These are phyloP conservation scores for Ooceraea biroi DNA, from an alignment of 1,140 invertebrate genomes.

Conservation along the genomic window DNA sequence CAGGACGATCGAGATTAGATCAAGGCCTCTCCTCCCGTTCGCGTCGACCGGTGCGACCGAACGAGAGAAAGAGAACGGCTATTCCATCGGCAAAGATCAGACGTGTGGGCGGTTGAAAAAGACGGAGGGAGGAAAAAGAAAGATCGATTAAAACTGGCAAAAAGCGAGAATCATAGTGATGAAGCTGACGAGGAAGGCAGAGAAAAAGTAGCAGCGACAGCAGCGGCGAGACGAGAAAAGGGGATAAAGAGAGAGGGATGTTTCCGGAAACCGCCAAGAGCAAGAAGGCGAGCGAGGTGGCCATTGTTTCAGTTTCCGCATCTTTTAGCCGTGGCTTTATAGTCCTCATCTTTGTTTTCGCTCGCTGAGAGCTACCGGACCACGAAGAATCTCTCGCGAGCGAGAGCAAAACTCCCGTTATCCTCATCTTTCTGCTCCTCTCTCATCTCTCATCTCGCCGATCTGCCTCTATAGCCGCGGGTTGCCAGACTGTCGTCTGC, in stretches of 20 bases:
- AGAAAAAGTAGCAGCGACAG: constrained; percentile 3
- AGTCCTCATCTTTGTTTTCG: constrained; percentile 51
- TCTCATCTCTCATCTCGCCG: constrained; percentile 26
- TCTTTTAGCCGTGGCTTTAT: constrained; percentile 57
- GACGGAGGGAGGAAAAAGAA: constrained; percentile 16
- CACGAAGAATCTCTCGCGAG: constrained; percentile 66
- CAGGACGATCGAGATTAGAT: constrained; percentile 29
- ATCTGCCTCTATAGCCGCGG: background rate
- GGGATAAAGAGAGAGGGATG: constrained; percentile 7
- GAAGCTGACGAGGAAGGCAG: constrained; percentile 37
- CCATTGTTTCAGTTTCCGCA: constrained; percentile 69
- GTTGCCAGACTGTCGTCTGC: background rate
- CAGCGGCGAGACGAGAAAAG: background rate
- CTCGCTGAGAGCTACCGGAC: constrained; percentile 34
- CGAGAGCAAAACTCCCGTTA: constrained; percentile 35
- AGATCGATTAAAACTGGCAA: constrained; percentile 52
- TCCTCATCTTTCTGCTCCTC: constrained; percentile 41
- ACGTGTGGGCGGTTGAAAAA: constrained; percentile 35
- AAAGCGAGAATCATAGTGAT: constrained; percentile 58
- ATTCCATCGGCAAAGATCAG: constrained; percentile 30
- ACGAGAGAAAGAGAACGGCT: background rate
- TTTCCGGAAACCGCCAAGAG: constrained; percentile 60
- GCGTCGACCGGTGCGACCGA: constrained; percentile 20
- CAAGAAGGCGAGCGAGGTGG: constrained; percentile 5
- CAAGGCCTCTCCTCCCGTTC: background rate